phyloP scores from a whole-genome alignment of 2,888 invertebrate species.

The Brenthis daphne region DNA sequence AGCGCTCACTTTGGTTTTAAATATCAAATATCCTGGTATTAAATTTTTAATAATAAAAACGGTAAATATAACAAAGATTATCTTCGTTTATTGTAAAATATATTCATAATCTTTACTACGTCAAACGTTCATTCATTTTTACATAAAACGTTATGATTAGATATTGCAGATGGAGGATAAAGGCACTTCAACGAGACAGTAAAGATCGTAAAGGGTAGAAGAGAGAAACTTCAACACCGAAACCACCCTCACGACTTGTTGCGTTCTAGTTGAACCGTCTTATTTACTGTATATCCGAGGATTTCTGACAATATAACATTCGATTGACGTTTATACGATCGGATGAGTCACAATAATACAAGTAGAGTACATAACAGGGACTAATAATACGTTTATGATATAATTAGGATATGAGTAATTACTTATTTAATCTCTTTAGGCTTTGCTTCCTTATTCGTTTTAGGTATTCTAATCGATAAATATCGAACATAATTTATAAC shows the following conservation, averaged over 20 bases:
- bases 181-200: conserved; percentile 22
- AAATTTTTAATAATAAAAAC: too few species aligned
- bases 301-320: conserved; percentile 8
- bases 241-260: conserved; percentile 66
- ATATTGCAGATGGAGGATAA: conserved; percentile 18
- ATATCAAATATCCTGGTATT: too few species aligned
- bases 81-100: too few species aligned
- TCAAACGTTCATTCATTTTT: conserved; percentile 34
- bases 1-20: too few species aligned
- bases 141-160: conserved; percentile 21
- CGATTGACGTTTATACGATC: conserved; percentile 8
- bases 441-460: background rate
- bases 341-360: conserved; percentile 19
- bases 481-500: too few species aligned
- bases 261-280: conserved; percentile 50
- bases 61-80: too few species aligned
- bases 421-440: background rate
- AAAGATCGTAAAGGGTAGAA: conserved; percentile 57
- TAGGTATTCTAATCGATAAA: too few species aligned
- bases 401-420: conserved; percentile 11
- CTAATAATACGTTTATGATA: conserved; percentile 6
- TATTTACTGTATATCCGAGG: conserved; percentile 52
- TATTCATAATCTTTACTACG: conserved; percentile 26
- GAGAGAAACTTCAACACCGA: conserved; percentile 45
- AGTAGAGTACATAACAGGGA: conserved; percentile 13